Percentiles rank a stretch among this genome's conserved stretches.
Evolutionary conservation across 2,113 vertebrate genomes (phyloP).

Genomic region (Melanerpes aurifrons): DNA sequence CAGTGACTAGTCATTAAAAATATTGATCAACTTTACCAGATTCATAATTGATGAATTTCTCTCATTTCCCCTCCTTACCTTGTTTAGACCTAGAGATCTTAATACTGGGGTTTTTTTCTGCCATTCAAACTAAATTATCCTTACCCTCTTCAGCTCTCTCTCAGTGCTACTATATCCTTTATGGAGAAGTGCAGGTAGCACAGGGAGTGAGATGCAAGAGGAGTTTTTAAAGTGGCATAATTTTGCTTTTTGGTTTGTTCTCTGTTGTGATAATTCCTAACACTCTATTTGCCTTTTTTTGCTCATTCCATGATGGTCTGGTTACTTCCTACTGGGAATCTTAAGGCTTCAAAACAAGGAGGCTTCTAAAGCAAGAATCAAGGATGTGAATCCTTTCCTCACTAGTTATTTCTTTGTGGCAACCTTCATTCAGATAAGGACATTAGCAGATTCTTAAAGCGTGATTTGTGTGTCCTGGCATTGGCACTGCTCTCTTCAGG

Average conservation of each 20-base stretch:
- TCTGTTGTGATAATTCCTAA: background rate
- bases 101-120: background rate
- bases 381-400: background rate
- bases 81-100: background rate
- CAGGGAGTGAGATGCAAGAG: background rate
- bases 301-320: background rate
- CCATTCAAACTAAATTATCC: background rate
- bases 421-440: background rate
- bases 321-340: background rate
- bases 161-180: background rate
- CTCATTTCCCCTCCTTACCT: background rate
- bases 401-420: background rate
- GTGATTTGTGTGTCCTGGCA: background rate
- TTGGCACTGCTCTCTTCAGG: background rate
- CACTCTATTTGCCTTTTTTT: background rate
- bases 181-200: background rate
- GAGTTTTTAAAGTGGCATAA: background rate
- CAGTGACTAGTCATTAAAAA: background rate
- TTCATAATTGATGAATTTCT: background rate
- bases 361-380: background rate
- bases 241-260: background rate
- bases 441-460: background rate
- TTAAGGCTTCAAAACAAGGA: background rate
- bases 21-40: background rate
- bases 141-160: background rate